phyloP scores from a whole-genome alignment of 1,140 invertebrate genomes.

The Pantala flavescens region DNA sequence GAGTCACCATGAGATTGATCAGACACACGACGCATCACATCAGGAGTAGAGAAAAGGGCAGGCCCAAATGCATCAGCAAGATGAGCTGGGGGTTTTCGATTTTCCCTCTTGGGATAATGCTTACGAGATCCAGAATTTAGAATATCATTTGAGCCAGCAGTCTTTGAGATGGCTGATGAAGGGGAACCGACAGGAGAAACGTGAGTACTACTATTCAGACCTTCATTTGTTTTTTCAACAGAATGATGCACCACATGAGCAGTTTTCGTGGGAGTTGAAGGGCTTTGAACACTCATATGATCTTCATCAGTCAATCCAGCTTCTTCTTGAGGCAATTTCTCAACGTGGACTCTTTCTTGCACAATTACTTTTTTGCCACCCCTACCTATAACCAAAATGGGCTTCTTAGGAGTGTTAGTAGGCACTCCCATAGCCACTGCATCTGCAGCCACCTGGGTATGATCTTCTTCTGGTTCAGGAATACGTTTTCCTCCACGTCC shows the following conservation, averaged over 20 bases:
- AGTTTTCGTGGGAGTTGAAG: constrained; percentile 11
- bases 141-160: not conserved
- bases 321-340: constrained; percentile 24
- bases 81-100: constrained; percentile 50
- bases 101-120: constrained; percentile 51
- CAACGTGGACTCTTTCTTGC: not conserved
- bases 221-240: constrained; percentile 31
- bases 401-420: not conserved
- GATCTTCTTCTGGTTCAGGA: constrained; percentile 36
- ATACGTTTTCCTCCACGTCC: constrained; percentile 31
- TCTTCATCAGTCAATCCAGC: not conserved
- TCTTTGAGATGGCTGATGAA: not conserved
- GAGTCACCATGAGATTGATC: not conserved
- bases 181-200: not conserved
- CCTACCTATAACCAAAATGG: not conserved
- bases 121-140: constrained; percentile 24
- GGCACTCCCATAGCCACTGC: constrained; percentile 35
- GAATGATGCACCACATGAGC: constrained; percentile 19
- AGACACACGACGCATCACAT: constrained; percentile 57
- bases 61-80: constrained; percentile 43
- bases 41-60: constrained; percentile 62
- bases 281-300: not conserved
- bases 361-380: not conserved
- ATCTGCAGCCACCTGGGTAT: constrained; percentile 38
- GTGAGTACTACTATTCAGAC: constrained; percentile 22